phyloP scores from a whole-genome alignment of 2,113 vertebrate genomes.

The Chaenogobius annularis region DNA sequence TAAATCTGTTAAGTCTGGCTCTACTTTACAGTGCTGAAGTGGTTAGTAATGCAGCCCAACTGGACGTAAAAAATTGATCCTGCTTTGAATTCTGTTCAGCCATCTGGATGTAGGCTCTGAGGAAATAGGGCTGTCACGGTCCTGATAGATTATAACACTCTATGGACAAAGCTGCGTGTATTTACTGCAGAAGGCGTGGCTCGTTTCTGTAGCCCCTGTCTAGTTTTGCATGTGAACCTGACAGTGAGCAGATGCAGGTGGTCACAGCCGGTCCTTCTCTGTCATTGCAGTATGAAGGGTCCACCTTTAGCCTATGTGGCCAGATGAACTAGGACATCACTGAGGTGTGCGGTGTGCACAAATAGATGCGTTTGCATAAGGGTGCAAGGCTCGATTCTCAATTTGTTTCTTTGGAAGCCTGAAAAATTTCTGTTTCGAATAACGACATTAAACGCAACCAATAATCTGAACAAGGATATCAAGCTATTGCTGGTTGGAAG shows the following conservation, averaged over 20 bases:
- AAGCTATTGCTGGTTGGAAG: too few species aligned
- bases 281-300: conserved; percentile 28
- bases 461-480: too few species aligned
- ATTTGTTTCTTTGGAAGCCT: neutral
- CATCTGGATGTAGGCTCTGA: conserved; percentile 44
- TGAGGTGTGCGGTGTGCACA: conserved; percentile 35
- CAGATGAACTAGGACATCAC: neutral
- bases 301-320: neutral
- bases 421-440: neutral
- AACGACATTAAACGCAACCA: neutral
- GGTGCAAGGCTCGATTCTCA: neutral
- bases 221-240: neutral
- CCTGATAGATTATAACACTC: conserved; percentile 58
- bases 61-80: conserved; percentile 50
- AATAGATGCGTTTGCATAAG: neutral
- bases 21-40: conserved; percentile 3
- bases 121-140: conserved; percentile 64
- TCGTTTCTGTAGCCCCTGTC: neutral
- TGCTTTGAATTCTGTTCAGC: conserved; percentile 52
- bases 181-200: conserved; percentile 42
- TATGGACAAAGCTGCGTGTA: conserved; percentile 50
- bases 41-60: conserved; percentile 18
- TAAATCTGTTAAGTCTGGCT: neutral
- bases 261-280: conserved; percentile 18
- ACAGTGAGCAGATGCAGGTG: neutral